A percentile compares a stretch with the other conserved stretches of the same genome.
Conservation (phyloP, 2,113 vertebrate genomes). For the Riparia riparia region DNA sequence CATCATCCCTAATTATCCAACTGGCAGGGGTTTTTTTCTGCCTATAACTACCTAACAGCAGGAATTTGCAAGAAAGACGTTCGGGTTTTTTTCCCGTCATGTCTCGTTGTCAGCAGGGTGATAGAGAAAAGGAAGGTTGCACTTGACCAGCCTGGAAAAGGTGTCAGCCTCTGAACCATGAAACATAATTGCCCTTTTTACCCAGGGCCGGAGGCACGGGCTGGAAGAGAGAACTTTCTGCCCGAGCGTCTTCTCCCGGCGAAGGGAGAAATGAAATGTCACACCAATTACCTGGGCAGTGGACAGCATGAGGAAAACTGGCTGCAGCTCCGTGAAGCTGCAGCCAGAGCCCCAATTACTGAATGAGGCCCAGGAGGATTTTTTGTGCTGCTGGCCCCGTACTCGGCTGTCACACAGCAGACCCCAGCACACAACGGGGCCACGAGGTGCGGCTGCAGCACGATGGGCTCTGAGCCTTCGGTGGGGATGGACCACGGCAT, state of each 20-base stretch:
- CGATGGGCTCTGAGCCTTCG: background rate
- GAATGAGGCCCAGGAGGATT: background rate
- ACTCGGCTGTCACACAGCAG: background rate
- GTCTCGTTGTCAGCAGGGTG: constrained; percentile 5
- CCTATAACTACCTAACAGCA: constrained; percentile 5
- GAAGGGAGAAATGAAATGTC: constrained; percentile 67
- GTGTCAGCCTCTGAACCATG: background rate
- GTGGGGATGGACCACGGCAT: fast-evolving
- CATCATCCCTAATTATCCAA: background rate
- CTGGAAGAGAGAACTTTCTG: constrained; percentile 58
- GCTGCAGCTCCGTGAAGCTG: background rate
- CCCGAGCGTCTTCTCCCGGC: background rate
- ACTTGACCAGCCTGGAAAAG: background rate
- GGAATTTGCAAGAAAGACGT: background rate
- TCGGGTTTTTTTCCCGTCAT: background rate
- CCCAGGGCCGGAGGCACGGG: background rate
- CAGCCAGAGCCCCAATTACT: constrained; percentile 34
- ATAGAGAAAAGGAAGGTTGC: background rate
- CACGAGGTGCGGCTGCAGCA: background rate
- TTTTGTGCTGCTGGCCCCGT: background rate
- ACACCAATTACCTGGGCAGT: constrained; percentile 54
- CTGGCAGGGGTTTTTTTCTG: background rate
- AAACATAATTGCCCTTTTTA: background rate
- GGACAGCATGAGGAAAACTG: constrained; percentile 7
- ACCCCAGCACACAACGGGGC: fast-evolving